Base-by-base conservation (phyloP, 2,888 invertebrate species). In the Luperina testacea region DNA sequence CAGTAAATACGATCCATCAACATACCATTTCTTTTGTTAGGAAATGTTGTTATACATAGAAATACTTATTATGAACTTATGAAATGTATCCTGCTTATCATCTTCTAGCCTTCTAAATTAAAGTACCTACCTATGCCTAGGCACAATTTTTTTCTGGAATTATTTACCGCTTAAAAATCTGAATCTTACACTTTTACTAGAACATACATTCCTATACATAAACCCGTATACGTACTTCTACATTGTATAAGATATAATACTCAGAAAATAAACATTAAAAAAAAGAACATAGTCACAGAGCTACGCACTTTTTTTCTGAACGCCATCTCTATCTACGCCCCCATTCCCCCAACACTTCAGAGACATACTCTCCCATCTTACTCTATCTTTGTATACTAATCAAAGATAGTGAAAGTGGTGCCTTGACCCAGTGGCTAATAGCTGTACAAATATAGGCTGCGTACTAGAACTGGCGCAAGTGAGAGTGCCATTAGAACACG, bases 351-450 rank as follows among this genome's bases (percentile, higher is more conserved):
- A 59, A 32, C 9, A 64, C 51, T 45, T 7, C 17, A 70, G 53
- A 69, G 38, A 68, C 17, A 48, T 0, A 77, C 1, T 61, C 15
- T n/a, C 53, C 51, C 64, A 70, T 78, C 83, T 82, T 79, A 42
- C 32, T 53, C 75, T 38, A 68, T 59, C 61, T 27, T 73, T 68
- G 68, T 72, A 48, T 65, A 78, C 77, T 87, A 82, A 87, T 90
- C 90, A 89, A 91, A 93, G 92, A 91, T 89, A 93, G 93, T 87
- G 93, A 93, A 89, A 93, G 93, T 78, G 88, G 83, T 87, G 90
- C 91, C 92, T 93, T 93, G 93, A 92, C 92, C 93, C 72, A 88
- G 83, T 69, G 57, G 72, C 72, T 87, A 86, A 84, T 88, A 77
- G 87, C 77, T 63, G 72, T 77, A 84, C 86, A 87, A 84, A 88